Base-by-base conservation (phyloP, 2,888 invertebrate genomes). In the Cheilosia impressa region DNA sequence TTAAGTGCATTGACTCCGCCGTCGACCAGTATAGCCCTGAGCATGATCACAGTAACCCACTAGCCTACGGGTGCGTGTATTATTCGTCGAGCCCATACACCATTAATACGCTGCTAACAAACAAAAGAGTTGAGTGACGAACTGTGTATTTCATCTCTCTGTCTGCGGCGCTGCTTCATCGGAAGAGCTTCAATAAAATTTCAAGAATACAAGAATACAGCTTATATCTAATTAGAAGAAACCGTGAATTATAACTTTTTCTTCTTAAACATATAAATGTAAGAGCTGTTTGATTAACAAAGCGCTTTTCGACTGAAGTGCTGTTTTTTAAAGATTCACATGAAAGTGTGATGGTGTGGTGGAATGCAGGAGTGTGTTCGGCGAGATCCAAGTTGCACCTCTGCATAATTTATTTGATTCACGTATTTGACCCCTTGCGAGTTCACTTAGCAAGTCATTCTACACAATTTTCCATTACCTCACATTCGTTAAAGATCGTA, bases 91-190 rank as follows among this genome's bases (percentile, higher is more conserved):
- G 38, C 13, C 13, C 38, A 38, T 38, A 65, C 22, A 50, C 38
- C 10, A 52, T 50, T 50, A n/a, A 22, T 52, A 38, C 47, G 55
- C 17, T 7, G 17, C 17, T 63, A 4, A 47, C 31, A 66, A 47
- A 71, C 77, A 76, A 82, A 82, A 82, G 82, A 82, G 71, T 71
- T 77, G 82, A 34, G 19, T 19, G 43, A 19, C 81, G 69, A 81
- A 81, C 81, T 53, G 27, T 43, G 45, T 43, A 55, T 65, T 52
- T 38, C 34, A 55, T 65, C 22, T 38, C 15, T 66, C 41, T 57
- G 19, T 38, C 31, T 66, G 43, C 47, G 19, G 45, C 43, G 9
- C 41, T n/a, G 15, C 47, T 31, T 47, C 45, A 63, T 69, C 62
- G 34, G 19, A 45, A 53, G 52, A 58, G 38, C 47, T 55, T 45